These are phyloP conservation scores for Cyaniris semiargus DNA, from an alignment of 2,888 invertebrate genomes.

Conservation along the genomic window DNA sequence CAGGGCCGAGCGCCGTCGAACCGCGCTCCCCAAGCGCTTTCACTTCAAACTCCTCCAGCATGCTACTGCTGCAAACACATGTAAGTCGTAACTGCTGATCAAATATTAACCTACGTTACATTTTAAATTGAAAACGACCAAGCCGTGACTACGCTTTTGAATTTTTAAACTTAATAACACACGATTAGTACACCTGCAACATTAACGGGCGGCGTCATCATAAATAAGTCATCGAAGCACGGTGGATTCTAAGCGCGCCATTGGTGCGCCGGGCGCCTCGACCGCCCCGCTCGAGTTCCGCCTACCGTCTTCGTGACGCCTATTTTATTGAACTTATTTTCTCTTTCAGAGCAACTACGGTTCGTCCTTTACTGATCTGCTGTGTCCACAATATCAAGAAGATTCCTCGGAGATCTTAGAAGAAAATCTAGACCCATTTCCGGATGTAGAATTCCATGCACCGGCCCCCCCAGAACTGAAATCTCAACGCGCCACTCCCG, in stretches of 20 bases:
- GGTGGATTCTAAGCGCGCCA: constrained; percentile 53
- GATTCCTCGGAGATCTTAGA: constrained; percentile 85
- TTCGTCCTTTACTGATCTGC: constrained; percentile 88
- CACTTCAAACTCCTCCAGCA: constrained; percentile 86
- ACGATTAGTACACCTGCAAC: constrained; percentile 58
- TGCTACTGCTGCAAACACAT: constrained; percentile 96
- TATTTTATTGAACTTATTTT: constrained; percentile 59
- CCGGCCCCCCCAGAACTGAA: constrained; percentile 69
- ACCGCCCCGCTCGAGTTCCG: constrained; percentile 65
- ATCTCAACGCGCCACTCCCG: constrained; percentile 66
- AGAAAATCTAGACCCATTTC: constrained; percentile 87
- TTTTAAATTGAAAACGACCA: constrained; percentile 3
- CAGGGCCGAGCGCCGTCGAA: constrained; percentile 80
- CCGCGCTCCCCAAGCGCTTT: constrained; percentile 81
- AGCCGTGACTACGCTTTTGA: constrained; percentile 22
- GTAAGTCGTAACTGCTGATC: constrained; percentile 74
- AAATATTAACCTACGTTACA: neutral
- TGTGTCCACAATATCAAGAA: constrained; percentile 87
- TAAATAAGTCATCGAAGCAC: constrained; percentile 43
- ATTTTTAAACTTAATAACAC: constrained; percentile 30
- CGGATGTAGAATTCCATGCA: constrained; percentile 83
- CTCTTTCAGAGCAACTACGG: constrained; percentile 87
- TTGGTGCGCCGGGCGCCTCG: constrained; percentile 60
- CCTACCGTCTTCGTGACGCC: constrained; percentile 69
- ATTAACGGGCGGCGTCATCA: constrained; percentile 46